A percentile compares a stretch with the other conserved stretches of the same genome.
These are phyloP conservation scores for Nerophis lumbriciformis DNA, from an alignment of 2,113 vertebrate genomes.

Conservation along the genomic window DNA sequence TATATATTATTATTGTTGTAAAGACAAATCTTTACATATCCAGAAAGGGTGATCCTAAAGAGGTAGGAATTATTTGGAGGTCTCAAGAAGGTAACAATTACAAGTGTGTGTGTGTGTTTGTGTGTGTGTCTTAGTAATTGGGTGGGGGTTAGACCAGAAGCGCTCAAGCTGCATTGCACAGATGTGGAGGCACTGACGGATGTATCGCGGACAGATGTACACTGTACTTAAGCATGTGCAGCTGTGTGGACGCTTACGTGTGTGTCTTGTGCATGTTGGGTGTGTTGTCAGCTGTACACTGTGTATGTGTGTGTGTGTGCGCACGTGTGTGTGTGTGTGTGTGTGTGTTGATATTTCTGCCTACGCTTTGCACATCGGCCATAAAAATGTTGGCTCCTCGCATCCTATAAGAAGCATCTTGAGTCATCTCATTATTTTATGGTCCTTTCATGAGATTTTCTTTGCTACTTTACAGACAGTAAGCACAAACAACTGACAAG, in stretches of 20 bases:
- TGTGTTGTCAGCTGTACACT: constrained; percentile 8
- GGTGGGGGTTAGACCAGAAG: constrained; percentile 32
- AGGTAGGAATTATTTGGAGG: no score
- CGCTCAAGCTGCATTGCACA: constrained; percentile 43
- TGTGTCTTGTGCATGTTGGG: constrained; percentile 16
- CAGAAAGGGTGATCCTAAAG: no score
- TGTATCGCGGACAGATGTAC: constrained; percentile 63
- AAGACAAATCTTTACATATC: no score
- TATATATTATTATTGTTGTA: no score
- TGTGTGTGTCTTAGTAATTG: neutral
- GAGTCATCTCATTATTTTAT: constrained; percentile 6
- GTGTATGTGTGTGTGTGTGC: constrained; percentile 3
- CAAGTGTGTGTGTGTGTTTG: neutral
- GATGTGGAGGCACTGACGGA: constrained; percentile 68
- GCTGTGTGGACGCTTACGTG: constrained; percentile 44
- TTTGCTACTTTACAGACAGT: constrained; percentile 10
- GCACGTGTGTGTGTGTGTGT: neutral
- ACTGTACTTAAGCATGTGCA: constrained; percentile 49
- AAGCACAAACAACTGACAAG: constrained; percentile 20
- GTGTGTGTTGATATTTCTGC: neutral
- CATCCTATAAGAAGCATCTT: constrained; percentile 4
- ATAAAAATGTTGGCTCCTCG: constrained; percentile 9
- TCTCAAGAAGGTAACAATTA: no score
- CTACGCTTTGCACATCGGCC: no score
- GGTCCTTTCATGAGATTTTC: neutral